Evolutionary conservation across 30 jellyfish, hydroid and myxozoan genomes (phyloP).

Genomic region (Chironex yamaguchii): DNA sequence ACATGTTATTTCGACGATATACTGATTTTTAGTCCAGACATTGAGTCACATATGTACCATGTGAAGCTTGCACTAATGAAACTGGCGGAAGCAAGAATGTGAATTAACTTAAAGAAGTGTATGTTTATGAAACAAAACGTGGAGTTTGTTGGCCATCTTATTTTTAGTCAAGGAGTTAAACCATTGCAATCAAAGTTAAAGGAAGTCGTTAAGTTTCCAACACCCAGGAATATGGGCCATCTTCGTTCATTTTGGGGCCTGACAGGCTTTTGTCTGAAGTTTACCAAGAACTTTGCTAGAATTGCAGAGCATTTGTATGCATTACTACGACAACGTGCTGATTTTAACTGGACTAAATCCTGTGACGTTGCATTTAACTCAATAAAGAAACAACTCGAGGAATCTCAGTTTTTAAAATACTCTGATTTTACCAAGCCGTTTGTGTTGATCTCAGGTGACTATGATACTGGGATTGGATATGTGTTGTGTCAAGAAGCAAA

Average conservation of each 20-base stretch:
- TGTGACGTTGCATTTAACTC: constrained; percentile 5
- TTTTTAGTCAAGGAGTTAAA: not conserved
- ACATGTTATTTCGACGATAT: not conserved
- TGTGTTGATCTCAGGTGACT: not conserved
- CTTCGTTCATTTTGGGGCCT: constrained; percentile 2
- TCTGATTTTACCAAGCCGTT: constrained; percentile 16
- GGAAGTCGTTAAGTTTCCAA: not conserved
- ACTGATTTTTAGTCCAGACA: not conserved
- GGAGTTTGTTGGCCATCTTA: constrained; percentile 1
- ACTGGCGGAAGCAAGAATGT: not conserved
- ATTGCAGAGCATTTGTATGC: not conserved
- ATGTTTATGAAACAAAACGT: not conserved
- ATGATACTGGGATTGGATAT: not conserved
- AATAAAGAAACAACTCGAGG: not conserved
- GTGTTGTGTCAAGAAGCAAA: not conserved
- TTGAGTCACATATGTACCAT: not conserved
- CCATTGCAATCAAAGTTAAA: not conserved
- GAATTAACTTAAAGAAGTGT: constrained; percentile 10
- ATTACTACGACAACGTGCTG: not conserved
- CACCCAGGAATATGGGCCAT: not conserved
- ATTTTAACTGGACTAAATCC: not conserved
- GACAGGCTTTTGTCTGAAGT: not conserved
- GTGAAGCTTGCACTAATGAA: not conserved
- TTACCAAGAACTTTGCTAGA: not conserved
- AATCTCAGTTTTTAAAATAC: not conserved